Evolutionary conservation across 2,888 invertebrate species (phyloP), one percentile per base, ranked within the genome.

Genomic region (Erebia epiphron): DNA sequence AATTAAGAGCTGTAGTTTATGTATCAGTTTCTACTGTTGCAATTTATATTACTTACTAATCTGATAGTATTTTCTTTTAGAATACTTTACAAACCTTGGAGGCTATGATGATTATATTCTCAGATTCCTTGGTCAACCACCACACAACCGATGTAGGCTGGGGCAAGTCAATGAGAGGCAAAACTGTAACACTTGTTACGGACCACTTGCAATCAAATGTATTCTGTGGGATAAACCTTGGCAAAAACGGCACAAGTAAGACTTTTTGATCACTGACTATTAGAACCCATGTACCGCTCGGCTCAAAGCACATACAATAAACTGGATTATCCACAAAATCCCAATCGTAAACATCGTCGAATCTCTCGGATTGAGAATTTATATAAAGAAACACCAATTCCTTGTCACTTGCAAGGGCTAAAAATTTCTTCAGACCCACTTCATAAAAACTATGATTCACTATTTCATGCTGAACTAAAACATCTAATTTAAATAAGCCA

Each of bases 291-390:
- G 96, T 95, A 68, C 97, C 97, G 72, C 96, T 95, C 1, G 97
- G 96, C 89, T 98, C 97, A 87, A 98, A 98, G 85, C 97, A 97
- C 85, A 97, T 92, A 82, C 95, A 95, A 83, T 95, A 94, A 71
- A 96, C 94, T 52, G 89, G 91, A 85, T 92, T 92, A 75, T 92
- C 91, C 41, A 88, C 71, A 75, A 91, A 92, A 81, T 93, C 92
- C 94, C 94, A 94, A 75, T 92, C 90, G 76, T 88, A 90, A 76
- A 84, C 87, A 74, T 84, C 88, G 72, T 90, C 89, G 76, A 83
- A 86, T 65, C 90, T 84, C 69, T 92, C 89, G 2, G 83, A 81
- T 75, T 89, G 89, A 7, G 87, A 79, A 79, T 89, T 84, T 57
- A 93, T 87, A 73, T 89, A 91, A 43, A 90, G 79, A 75, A 93